Percentiles rank a stretch among this genome's conserved stretches.
phyloP scores from a whole-genome alignment of 2,797 vertebrate genomes.

The Argya squamiceps region DNA sequence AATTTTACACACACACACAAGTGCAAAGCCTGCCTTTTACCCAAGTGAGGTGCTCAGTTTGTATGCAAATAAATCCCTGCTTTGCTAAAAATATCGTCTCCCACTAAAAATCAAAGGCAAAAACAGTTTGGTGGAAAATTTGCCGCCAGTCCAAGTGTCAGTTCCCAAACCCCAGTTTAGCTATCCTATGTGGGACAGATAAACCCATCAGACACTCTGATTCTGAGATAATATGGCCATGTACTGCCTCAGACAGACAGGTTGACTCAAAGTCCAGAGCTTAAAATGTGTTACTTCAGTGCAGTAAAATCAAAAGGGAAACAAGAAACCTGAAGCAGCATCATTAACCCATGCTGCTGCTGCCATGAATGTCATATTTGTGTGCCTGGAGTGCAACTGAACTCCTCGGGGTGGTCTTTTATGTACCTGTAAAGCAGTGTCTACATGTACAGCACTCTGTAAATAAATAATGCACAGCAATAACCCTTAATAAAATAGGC shows the following conservation, averaged over 20 bases:
- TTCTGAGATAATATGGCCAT: background rate
- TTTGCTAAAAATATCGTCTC: background rate
- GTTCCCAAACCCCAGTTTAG: background rate
- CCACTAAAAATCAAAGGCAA: background rate
- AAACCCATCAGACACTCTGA: background rate
- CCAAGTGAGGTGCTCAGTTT: rapidly evolving
- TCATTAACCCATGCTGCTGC: background rate
- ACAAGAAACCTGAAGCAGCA: slow-evolving; percentile 10
- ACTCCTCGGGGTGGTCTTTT: slow-evolving; percentile 25
- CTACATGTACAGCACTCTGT: slow-evolving; percentile 25
- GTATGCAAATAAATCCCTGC: background rate
- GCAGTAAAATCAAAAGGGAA: slow-evolving; percentile 25
- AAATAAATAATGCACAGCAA: slow-evolving; percentile 57
- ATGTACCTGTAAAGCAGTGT: slow-evolving; percentile 55
- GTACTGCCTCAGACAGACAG: background rate
- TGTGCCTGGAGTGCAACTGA: slow-evolving; percentile 3
- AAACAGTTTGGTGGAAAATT: background rate
- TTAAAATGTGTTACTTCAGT: slow-evolving; percentile 25
- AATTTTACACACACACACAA: background rate
- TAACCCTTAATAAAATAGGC: slow-evolving; percentile 45
- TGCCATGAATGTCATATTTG: slow-evolving; percentile 23
- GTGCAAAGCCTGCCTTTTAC: background rate
- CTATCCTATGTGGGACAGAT: background rate
- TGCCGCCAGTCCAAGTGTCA: background rate
- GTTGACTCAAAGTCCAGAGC: background rate